Evolutionary conservation across 2,797 vertebrate species (phyloP), one percentile per base, ranked within the genome.

Genomic region (Parauchenoglanis punctatus): DNA sequence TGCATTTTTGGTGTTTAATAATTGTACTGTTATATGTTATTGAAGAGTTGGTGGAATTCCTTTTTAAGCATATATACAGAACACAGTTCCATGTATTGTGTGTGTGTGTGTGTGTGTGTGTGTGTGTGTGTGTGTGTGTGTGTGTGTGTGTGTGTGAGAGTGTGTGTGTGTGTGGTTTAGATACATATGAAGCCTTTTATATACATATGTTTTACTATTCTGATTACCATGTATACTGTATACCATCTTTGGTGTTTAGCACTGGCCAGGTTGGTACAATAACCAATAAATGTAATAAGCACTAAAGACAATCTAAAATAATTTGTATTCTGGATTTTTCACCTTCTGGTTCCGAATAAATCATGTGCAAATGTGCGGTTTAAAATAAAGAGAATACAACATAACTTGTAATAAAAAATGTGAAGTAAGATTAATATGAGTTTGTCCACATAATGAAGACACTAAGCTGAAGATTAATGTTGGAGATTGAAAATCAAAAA

Each of bases 361-460:
- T 67, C 23, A 28, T 18, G 56, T 35, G 17, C 2, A 65, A 78
- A 84, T 78, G 70, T 75, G 28, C 44, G 63, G 44, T 82, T 73
- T 49, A 52, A 68, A 44, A 81, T 54, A 31, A 75, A 87, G 59
- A 65, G 49, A 83, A 58, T 82, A 49, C 23, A 83, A 4, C 58
- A 46, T 44, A 18, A 49, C 31, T 23, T 80, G 35, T 59, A 84
- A 59, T 84, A 56, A 59, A 85, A 85, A 49, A 77, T 78, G 35
- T 54, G 46, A 73, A 31, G n/a, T 77, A 78, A 81, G 82, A 80
- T 76, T 58, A 59, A 84, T 80, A 84, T 25, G 25, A 68, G 67
- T 59, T 83, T 59, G 17, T 84, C 23, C 35, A 18, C 31, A 58
- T 77, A 77, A 65, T 18, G 12, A 77, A 87, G 46, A 83, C 81